Evolutionary conservation across 2,113 vertebrate species (phyloP).

Genomic region (Tetrao urogallus): DNA sequence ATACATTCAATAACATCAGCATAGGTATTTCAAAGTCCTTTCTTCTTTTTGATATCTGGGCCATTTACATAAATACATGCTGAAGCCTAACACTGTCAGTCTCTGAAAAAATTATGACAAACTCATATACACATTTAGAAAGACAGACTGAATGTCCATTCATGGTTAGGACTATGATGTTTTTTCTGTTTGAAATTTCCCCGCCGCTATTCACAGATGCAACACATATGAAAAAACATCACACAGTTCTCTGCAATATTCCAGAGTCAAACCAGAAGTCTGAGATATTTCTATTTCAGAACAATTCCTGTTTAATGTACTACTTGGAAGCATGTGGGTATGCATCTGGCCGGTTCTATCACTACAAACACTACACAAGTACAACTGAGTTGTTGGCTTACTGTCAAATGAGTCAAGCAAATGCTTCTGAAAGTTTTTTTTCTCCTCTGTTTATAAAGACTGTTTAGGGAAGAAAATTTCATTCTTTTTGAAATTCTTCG

Average conservation of each 20-base stretch:
- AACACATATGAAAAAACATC: not conserved
- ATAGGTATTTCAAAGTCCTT: conserved; percentile 55
- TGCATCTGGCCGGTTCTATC: not conserved
- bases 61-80: conserved; percentile 18
- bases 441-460: not conserved
- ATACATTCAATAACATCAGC: conserved; percentile 51
- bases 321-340: not conserved
- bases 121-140: not conserved
- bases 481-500: not conserved
- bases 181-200: conserved; percentile 31
- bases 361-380: rapidly evolving
- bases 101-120: conserved; percentile 15
- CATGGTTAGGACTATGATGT: not conserved
- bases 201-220: not conserved
- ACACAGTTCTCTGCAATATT: not conserved
- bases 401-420: not conserved
- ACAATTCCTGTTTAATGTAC: not conserved
- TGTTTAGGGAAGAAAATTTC: not conserved
- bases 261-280: not conserved
- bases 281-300: not conserved
- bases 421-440: not conserved
- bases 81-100: conserved; percentile 5
- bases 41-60: conserved; percentile 33
- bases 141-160: not conserved
- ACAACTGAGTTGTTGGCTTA: not conserved